Conservation (phyloP, 1,140 invertebrate species). For the Hormaphis cornu region DNA sequence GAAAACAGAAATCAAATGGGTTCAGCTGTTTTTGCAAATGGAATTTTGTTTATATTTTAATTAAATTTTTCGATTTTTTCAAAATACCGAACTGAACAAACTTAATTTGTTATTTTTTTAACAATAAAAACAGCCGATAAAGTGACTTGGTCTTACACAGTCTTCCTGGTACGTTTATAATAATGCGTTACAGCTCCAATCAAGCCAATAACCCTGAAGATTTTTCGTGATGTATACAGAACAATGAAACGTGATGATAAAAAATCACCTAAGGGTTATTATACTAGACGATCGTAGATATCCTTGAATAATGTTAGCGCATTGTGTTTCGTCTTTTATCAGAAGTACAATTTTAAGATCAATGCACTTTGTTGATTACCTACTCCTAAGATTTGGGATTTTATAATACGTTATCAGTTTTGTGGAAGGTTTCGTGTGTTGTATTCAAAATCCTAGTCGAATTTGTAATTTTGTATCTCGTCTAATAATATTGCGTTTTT, state of each 20-base stretch:
- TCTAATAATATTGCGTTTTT: neutral
- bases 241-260: constrained; percentile 19
- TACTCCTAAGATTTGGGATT: neutral
- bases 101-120: neutral
- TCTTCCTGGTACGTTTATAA: neutral
- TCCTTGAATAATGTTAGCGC: constrained; percentile 7
- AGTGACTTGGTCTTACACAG: neutral
- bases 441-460: neutral
- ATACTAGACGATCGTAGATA: constrained; percentile 3
- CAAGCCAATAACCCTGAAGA: constrained; percentile 18
- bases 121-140: neutral
- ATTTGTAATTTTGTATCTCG: neutral
- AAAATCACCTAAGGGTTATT: constrained; percentile 7
- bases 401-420: neutral
- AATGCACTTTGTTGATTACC: constrained; percentile 7
- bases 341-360: constrained; percentile 11
- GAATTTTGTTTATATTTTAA: too few species aligned
- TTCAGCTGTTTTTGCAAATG: too few species aligned
- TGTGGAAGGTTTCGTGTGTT: too few species aligned
- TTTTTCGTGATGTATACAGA: constrained; percentile 1
- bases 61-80: too few species aligned
- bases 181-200: neutral
- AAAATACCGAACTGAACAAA: too few species aligned
- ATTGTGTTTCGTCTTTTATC: constrained; percentile 19
- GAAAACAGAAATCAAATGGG: too few species aligned